Evolutionary conservation across 2,888 invertebrate species (phyloP).

Genomic region (Dicycla oo): DNA sequence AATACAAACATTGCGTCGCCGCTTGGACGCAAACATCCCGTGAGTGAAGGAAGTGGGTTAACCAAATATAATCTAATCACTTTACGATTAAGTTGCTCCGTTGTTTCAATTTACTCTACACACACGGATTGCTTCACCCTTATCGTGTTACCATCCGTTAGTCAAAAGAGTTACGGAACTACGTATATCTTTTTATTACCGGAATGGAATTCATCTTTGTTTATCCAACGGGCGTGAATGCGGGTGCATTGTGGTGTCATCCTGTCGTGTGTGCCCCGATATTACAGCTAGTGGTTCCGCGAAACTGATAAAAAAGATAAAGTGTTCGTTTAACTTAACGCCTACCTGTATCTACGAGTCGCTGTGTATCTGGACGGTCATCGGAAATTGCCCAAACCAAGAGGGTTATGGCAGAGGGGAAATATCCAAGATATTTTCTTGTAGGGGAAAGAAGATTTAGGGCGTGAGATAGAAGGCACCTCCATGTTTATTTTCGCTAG

Average conservation of each 20-base stretch:
- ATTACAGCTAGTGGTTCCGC: slow-evolving; percentile 66
- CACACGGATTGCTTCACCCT: slow-evolving; percentile 60
- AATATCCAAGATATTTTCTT: slow-evolving; percentile 76
- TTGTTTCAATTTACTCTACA: slow-evolving; percentile 64
- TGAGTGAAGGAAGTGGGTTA: slow-evolving; percentile 79
- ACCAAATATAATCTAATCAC: slow-evolving; percentile 80
- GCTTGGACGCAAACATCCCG: slow-evolving; percentile 84
- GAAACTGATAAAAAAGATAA: slow-evolving; percentile 80
- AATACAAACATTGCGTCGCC: slow-evolving; percentile 81
- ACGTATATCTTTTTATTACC: slow-evolving; percentile 64
- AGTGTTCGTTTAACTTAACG: slow-evolving; percentile 73
- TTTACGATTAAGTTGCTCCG: slow-evolving; percentile 71
- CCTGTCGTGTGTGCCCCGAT: slow-evolving; percentile 74
- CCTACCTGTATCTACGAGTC: slow-evolving; percentile 70
- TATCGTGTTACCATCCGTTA: slow-evolving; percentile 59
- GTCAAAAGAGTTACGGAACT: slow-evolving; percentile 63
- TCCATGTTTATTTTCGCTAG: slow-evolving; percentile 72
- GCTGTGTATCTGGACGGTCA: slow-evolving; percentile 68
- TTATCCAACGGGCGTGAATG: slow-evolving; percentile 78
- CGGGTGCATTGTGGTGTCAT: slow-evolving; percentile 82
- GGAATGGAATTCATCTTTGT: slow-evolving; percentile 72
- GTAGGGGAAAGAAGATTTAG: slow-evolving; percentile 78
- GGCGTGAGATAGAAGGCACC: slow-evolving; percentile 73
- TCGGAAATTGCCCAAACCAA: slow-evolving; percentile 75
- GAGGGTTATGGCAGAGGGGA: slow-evolving; percentile 71